A percentile compares a stretch with the other conserved stretches of the same genome.
These are phyloP conservation scores for Agriopis aurantiaria DNA, from an alignment of 2,888 invertebrate species.

Conservation along the genomic window DNA sequence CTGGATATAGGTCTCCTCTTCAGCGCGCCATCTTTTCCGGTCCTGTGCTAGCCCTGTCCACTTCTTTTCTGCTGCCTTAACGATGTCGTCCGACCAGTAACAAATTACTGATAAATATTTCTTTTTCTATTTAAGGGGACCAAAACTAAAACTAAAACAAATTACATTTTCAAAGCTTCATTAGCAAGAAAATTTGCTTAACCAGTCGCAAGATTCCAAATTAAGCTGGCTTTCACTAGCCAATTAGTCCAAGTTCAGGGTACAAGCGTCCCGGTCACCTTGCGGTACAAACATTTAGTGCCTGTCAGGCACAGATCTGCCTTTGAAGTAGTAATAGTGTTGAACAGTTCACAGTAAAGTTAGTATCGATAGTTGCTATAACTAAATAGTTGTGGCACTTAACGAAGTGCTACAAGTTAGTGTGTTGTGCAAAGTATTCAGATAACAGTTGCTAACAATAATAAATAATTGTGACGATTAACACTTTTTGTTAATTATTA, in stretches of 20 bases:
- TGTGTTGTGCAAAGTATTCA: too few species aligned
- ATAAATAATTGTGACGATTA: too few species aligned
- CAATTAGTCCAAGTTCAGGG: constrained; percentile 38
- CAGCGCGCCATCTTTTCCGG: too few species aligned
- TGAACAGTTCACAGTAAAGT: background rate
- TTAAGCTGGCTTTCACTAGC: constrained; percentile 15
- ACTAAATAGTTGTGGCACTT: too few species aligned
- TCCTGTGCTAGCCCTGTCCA: too few species aligned
- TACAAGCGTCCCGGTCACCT: constrained; percentile 34
- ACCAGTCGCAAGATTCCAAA: constrained; percentile 6
- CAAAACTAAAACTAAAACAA: background rate
- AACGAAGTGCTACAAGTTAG: too few species aligned
- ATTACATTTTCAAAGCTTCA: background rate
- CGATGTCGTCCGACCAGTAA: too few species aligned
- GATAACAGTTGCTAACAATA: too few species aligned
- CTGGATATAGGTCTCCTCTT: too few species aligned
- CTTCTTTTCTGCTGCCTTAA: too few species aligned
- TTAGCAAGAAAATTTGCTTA: constrained; percentile 9
- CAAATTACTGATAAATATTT: too few species aligned
- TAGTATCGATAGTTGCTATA: background rate
- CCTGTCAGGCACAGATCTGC: constrained; percentile 37
- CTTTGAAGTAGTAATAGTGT: constrained; percentile 20
- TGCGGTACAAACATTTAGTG: constrained; percentile 35
- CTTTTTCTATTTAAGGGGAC: background rate
- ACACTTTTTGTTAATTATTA: too few species aligned